Evolutionary conservation across 2,797 vertebrate genomes (phyloP), one percentile per base, ranked within the genome.

Genomic region (Salmo trutta): DNA sequence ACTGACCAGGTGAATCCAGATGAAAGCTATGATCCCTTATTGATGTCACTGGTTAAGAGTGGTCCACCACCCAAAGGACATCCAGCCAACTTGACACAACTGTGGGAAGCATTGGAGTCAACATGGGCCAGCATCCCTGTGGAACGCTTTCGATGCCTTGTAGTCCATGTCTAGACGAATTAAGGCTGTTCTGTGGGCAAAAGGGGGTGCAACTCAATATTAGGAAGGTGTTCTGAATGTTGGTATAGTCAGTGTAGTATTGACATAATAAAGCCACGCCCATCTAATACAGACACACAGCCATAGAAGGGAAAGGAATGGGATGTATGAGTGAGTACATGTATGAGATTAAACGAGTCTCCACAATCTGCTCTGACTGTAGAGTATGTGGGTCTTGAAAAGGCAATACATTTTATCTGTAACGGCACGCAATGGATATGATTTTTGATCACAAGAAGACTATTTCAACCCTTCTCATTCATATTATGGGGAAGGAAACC

Each of bases 231-330:
- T 3, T 47, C 41, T 47, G 3, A 47, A 47, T 14, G 41, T 47
- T 47, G 41, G 41, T 47, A 14, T 47, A 47, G 2, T 47, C 41
- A 12, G 2, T 62, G 56, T 62, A 8, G 6, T 21, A 21, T 62
- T 21, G 56, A 62, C 56, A n/a, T 8, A 56, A n/a, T n/a, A 7
- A 21, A 21, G 56, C 16, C 56, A 47, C n/a, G 5, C 7, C 56
- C 19, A 21, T 62, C n/a, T 21, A 10, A n/a, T n/a, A 62, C 31
- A 62, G 72, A 81, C 19, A 51, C 27, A 36, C 74, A 71, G 77
- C 36, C 29, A 31, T 29, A 1, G 64, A 19, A 17, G 74, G 51
- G 27, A 53, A 51, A 15, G 19, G 77, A 64, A 53, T 7, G 65
- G 27, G 56, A 77, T 33, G 27, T 21, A 29, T 27, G 67, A 71